Conservation (phyloP, 2,888 invertebrate genomes). For the Nowickia ferox region DNA sequence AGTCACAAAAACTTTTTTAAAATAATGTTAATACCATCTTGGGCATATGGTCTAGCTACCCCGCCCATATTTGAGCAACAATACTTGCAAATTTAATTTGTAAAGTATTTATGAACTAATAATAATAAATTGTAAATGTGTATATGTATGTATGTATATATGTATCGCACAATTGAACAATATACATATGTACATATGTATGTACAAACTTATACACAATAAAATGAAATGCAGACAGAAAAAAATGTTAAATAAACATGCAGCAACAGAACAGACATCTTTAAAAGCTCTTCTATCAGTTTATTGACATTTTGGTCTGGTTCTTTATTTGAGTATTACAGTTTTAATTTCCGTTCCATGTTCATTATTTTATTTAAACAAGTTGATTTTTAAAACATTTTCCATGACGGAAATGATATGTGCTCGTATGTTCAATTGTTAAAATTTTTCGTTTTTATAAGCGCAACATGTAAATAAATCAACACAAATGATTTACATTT, state of each 20-base stretch:
- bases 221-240: constrained; percentile 14
- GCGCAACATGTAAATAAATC: constrained; percentile 14
- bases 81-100: too few species aligned
- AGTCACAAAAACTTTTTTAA: too few species aligned
- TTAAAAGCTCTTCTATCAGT: constrained; percentile 2
- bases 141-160: neutral
- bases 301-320: constrained; percentile 30
- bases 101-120: too few species aligned
- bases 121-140: too few species aligned
- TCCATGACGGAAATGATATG: constrained; percentile 51
- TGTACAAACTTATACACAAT: neutral
- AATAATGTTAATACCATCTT: too few species aligned
- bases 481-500: neutral
- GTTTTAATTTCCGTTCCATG: constrained; percentile 64
- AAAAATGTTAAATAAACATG: constrained; percentile 18
- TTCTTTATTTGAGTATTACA: constrained; percentile 17
- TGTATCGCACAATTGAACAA: neutral
- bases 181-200: neutral
- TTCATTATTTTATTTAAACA: constrained; percentile 50
- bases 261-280: constrained; percentile 14
- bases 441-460: constrained; percentile 7
- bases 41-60: too few species aligned
- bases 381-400: constrained; percentile 14
- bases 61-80: too few species aligned
- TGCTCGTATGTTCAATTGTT: constrained; percentile 27